Evolutionary conservation across 1,140 invertebrate genomes (phyloP).

Genomic region (Acromyrmex echinatior): DNA sequence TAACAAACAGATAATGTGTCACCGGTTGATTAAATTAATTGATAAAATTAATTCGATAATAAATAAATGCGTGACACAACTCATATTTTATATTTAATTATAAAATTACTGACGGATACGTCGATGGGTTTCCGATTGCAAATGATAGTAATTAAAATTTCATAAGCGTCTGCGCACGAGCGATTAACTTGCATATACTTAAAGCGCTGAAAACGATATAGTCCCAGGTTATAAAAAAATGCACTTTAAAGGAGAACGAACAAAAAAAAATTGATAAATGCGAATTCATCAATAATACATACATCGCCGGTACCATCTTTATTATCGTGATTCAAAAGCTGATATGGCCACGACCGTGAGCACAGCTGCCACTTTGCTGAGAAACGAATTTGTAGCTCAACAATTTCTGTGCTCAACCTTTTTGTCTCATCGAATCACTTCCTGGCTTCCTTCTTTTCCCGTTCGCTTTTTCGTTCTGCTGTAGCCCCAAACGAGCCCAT

Average conservation of each 20-base stretch:
- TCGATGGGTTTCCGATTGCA: neutral
- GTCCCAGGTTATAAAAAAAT: neutral
- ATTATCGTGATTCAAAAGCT: constrained; percentile 37
- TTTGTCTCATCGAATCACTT: constrained; percentile 63
- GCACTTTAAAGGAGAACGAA: neutral
- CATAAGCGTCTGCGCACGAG: no score
- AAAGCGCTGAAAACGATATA: neutral
- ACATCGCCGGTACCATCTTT: constrained; percentile 35
- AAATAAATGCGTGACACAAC: neutral
- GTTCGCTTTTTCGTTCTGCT: constrained; percentile 59
- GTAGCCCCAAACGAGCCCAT: constrained; percentile 43
- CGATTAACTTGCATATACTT: neutral
- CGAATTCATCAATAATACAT: constrained; percentile 49
- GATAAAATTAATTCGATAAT: neutral
- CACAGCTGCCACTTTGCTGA: constrained; percentile 78
- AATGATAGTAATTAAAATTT: neutral
- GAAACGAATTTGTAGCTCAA: constrained; percentile 75
- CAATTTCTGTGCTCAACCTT: constrained; percentile 28
- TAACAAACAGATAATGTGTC: neutral
- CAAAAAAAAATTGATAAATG: constrained; percentile 29
- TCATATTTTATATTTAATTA: constrained; percentile 2
- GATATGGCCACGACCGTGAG: constrained; percentile 39
- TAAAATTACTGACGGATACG: no score
- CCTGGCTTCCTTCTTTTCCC: constrained; percentile 16
- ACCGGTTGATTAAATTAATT: neutral